phyloP scores from a whole-genome alignment of 2,113 vertebrate genomes.

The Pseudonaja textilis region DNA sequence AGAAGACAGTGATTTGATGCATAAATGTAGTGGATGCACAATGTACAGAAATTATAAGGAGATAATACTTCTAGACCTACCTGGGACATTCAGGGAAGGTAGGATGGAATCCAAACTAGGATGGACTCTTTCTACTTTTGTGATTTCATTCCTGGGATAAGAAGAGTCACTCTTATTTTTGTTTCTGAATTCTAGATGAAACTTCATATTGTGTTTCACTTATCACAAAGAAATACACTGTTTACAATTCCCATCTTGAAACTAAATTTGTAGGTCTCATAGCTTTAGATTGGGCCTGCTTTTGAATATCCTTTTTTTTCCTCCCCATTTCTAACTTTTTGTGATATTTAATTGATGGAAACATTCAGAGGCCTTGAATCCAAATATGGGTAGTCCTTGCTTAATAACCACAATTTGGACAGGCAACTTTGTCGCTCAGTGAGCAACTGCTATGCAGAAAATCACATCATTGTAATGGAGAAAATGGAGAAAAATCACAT shows the following conservation, averaged over 20 bases:
- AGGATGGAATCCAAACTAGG: neutral
- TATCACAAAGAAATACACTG: neutral
- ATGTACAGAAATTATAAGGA: neutral
- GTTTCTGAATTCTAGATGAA: neutral
- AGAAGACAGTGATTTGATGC: neutral
- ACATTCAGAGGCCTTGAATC: neutral
- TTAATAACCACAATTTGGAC: neutral
- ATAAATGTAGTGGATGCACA: neutral
- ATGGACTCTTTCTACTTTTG: neutral
- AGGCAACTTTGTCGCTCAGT: neutral
- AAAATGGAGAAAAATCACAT: neutral
- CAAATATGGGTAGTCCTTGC: neutral
- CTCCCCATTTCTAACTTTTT: neutral
- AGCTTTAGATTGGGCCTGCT: neutral
- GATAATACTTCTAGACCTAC: neutral
- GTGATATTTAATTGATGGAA: neutral
- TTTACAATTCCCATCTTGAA: neutral
- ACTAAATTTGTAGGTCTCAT: neutral
- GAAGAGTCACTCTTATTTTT: neutral
- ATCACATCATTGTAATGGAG: neutral
- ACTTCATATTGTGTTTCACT: neutral
- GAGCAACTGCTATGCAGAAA: neutral
- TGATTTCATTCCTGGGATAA: neutral
- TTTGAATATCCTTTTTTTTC: neutral
- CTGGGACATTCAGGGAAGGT: neutral